phyloP scores from a whole-genome alignment of 2,888 invertebrate genomes.

The Troides oblongomaculatus region DNA sequence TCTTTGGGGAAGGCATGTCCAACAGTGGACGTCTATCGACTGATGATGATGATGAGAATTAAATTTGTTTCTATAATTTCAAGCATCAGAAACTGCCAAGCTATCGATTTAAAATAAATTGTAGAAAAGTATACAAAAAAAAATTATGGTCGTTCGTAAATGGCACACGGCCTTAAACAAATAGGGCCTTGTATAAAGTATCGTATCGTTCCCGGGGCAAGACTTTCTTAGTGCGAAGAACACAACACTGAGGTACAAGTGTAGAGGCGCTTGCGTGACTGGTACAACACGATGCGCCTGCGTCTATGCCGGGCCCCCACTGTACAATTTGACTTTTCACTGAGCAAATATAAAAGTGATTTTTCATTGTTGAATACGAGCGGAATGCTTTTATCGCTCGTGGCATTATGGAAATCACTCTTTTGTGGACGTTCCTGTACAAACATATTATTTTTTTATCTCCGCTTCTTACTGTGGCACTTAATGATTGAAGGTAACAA shows the following conservation, averaged over 20 bases:
- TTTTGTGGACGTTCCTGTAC: slow-evolving; percentile 32
- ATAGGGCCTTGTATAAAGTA: slow-evolving; percentile 39
- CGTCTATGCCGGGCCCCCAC: slow-evolving; percentile 62
- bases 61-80: too few species aligned
- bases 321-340: slow-evolving; percentile 75
- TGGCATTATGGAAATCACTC: slow-evolving; percentile 45
- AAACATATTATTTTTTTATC: slow-evolving; percentile 20
- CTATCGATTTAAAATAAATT: too few species aligned
- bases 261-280: slow-evolving; percentile 65
- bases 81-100: too few species aligned
- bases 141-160: not conserved
- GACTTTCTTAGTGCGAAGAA: slow-evolving; percentile 54
- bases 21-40: too few species aligned
- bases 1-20: too few species aligned
- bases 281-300: slow-evolving; percentile 56
- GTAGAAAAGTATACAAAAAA: too few species aligned
- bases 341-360: slow-evolving; percentile 75
- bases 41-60: too few species aligned
- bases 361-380: slow-evolving; percentile 60
- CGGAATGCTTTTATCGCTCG: slow-evolving; percentile 59
- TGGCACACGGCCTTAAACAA: slow-evolving; percentile 2
- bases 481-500: too few species aligned
- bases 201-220: slow-evolving; percentile 55
- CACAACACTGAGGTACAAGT: slow-evolving; percentile 51
- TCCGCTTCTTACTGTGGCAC: too few species aligned